These are phyloP conservation scores for Macquaria ambigua DNA, from an alignment of 2,113 vertebrate genomes.

Conservation along the genomic window DNA sequence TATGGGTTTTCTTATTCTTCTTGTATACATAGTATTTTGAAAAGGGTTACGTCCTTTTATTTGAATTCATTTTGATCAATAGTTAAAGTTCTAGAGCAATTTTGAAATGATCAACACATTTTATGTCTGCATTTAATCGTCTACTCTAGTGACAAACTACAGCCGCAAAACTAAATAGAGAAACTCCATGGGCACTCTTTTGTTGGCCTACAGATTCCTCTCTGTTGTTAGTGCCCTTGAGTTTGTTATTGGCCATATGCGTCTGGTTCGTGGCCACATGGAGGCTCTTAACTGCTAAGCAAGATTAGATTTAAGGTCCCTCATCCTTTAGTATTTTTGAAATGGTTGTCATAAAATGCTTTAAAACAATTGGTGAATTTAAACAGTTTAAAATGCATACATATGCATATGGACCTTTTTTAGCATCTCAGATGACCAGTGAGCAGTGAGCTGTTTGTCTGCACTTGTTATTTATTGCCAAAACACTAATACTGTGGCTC, in stretches of 20 bases:
- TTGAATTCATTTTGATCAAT: neutral
- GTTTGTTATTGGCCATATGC: constrained; percentile 78
- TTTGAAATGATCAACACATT: constrained; percentile 4
- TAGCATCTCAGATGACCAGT: neutral
- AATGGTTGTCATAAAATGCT: neutral
- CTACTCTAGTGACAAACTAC: neutral
- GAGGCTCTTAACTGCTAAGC: constrained; percentile 30
- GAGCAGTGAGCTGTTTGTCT: neutral
- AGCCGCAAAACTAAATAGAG: constrained; percentile 16
- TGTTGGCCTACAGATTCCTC: constrained; percentile 39
- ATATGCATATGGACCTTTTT: neutral
- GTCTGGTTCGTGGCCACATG: constrained; percentile 57
- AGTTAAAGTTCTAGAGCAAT: neutral
- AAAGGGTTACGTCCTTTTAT: neutral
- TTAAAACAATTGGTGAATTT: neutral
- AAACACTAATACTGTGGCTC: neutral
- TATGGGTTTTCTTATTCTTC: neutral
- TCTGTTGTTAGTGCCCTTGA: constrained; percentile 77
- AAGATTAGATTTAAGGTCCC: constrained; percentile 16
- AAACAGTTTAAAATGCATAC: neutral
- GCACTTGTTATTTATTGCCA: neutral
- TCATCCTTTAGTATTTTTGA: neutral
- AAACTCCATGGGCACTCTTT: constrained; percentile 17
- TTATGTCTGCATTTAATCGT: constrained; percentile 3
- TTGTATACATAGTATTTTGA: neutral